phyloP scores from a whole-genome alignment of 2,797 vertebrate genomes.

The Selene dorsalis region DNA sequence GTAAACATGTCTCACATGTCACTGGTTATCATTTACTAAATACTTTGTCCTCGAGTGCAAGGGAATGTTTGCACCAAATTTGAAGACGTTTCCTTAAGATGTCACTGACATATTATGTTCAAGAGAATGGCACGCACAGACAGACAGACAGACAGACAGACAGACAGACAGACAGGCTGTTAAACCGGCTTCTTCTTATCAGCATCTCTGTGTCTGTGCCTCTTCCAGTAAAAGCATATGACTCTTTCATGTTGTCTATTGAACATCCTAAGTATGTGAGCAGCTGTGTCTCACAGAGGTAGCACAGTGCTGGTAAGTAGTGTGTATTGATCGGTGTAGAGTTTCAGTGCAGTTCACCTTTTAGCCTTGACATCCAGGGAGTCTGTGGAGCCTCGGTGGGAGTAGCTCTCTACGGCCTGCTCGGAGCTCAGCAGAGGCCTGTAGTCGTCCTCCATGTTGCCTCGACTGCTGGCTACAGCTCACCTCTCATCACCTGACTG shows the following conservation, averaged over 20 bases:
- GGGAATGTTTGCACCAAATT: too few species aligned
- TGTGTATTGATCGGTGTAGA: slow-evolving; percentile 14
- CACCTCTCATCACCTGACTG: slow-evolving; percentile 72
- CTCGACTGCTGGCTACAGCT: slow-evolving; percentile 33
- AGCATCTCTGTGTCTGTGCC: neutral
- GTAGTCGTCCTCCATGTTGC: slow-evolving; percentile 82
- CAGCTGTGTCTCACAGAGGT: neutral
- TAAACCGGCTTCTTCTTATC: neutral
- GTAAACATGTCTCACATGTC: too few species aligned
- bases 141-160: too few species aligned
- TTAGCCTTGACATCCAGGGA: slow-evolving; percentile 80
- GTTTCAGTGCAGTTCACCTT: slow-evolving; percentile 72
- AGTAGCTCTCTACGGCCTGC: slow-evolving; percentile 65
- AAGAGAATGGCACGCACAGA: too few species aligned
- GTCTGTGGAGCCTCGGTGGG: slow-evolving; percentile 73
- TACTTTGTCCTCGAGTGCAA: too few species aligned
- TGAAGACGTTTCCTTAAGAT: too few species aligned
- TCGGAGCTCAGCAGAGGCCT: slow-evolving; percentile 78
- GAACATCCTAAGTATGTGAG: neutral
- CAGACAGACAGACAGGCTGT: too few species aligned
- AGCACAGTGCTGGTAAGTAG: neutral
- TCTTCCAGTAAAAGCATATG: neutral
- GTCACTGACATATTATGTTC: too few species aligned
- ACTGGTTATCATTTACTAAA: too few species aligned
- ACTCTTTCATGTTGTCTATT: neutral